Conservation (phyloP, 2,888 invertebrate species). For the Acronicta leporina region DNA sequence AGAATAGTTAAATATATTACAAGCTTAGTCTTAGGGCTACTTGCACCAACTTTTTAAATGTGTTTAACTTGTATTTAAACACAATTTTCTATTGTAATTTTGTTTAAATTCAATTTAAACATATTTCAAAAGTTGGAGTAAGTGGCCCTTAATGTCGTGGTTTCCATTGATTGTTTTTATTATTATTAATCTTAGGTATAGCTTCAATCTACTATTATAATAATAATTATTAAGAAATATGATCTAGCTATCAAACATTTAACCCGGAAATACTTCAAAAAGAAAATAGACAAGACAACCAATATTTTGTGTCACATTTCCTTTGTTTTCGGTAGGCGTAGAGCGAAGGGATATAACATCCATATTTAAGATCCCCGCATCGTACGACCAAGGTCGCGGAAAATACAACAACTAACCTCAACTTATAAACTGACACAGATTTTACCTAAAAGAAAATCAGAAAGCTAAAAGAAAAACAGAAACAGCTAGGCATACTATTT, state of each 20-base stretch:
- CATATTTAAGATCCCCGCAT: slow-evolving; percentile 29
- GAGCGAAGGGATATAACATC: slow-evolving; percentile 23
- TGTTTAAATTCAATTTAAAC: no score
- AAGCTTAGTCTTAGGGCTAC: no score
- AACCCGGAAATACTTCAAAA: slow-evolving; percentile 1
- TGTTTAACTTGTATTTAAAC: no score
- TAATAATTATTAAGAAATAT: no score
- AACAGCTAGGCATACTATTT: neutral
- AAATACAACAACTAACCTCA: slow-evolving; percentile 12
- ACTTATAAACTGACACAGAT: slow-evolving; percentile 10
- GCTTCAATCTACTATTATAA: no score
- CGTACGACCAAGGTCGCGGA: slow-evolving; percentile 10
- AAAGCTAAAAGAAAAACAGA: neutral
- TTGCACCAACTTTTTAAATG: no score
- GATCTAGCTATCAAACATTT: neutral
- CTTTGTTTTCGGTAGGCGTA: slow-evolving; percentile 23
- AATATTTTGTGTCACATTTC: slow-evolving; percentile 11
- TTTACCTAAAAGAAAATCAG: neutral
- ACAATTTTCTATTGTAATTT: no score
- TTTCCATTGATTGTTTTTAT: no score
- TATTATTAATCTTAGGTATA: no score
- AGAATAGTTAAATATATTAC: no score
- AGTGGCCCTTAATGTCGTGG: no score
- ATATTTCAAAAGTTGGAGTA: no score
- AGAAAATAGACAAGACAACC: slow-evolving; percentile 12